These are phyloP conservation scores for Centropus unirufus DNA, from an alignment of 2,113 vertebrate genomes.

Conservation along the genomic window DNA sequence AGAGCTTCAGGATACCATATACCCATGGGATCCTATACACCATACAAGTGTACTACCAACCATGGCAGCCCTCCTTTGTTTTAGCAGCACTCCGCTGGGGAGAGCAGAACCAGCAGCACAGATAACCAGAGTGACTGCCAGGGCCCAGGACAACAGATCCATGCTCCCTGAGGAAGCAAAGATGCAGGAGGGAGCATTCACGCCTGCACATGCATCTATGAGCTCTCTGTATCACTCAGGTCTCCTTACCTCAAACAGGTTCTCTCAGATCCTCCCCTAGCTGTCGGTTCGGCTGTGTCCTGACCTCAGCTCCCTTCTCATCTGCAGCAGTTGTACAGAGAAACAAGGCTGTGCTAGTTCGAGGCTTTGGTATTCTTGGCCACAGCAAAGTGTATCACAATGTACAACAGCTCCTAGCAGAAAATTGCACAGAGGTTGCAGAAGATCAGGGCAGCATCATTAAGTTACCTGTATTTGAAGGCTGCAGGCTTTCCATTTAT, in stretches of 20 bases:
- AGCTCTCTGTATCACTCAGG: neutral
- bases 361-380: neutral
- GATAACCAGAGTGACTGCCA: rapidly evolving
- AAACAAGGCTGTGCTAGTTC: neutral
- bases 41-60: neutral
- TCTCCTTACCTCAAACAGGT: neutral
- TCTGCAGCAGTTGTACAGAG: neutral
- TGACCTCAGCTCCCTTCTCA: neutral
- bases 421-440: neutral
- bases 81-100: neutral
- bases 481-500: neutral
- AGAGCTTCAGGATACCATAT: neutral
- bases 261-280: neutral
- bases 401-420: neutral
- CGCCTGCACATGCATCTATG: rapidly evolving
- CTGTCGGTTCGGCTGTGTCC: neutral
- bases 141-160: neutral
- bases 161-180: neutral
- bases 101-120: neutral
- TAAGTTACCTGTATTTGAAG: neutral
- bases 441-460: neutral
- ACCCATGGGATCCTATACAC: neutral
- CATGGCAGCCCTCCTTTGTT: neutral
- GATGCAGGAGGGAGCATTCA: neutral
- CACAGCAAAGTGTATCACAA: neutral